A percentile compares a stretch with the other conserved stretches of the same genome.
Conservation (phyloP, 2,888 invertebrate species). For the Auanema sp. region DNA sequence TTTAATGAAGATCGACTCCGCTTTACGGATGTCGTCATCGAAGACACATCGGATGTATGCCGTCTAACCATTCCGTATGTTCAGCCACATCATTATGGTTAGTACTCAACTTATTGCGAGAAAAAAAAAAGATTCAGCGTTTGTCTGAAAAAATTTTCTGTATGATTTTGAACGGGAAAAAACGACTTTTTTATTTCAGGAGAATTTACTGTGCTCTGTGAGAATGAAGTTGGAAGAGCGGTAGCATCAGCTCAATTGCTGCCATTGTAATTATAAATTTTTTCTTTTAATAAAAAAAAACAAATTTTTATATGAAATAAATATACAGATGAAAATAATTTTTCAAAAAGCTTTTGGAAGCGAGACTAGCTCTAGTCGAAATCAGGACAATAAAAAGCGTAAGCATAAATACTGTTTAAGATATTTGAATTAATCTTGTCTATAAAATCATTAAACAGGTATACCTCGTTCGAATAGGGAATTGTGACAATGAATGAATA, state of each 20-base stretch:
- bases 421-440: not conserved
- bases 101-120: not conserved
- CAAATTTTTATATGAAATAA: not conserved
- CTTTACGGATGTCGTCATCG: slow-evolving; percentile 55
- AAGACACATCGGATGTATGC: slow-evolving; percentile 61
- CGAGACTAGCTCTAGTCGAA: not conserved
- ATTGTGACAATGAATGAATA: slow-evolving; percentile 10
- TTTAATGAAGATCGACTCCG: slow-evolving; percentile 62
- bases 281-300: slow-evolving; percentile 7
- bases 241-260: slow-evolving; percentile 42
- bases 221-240: slow-evolving; percentile 50
- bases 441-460: not conserved
- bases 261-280: slow-evolving; percentile 38
- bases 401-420: not conserved
- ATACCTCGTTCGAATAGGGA: slow-evolving; percentile 12
- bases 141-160: not conserved
- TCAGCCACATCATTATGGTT: slow-evolving; percentile 58
- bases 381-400: slow-evolving; percentile 7
- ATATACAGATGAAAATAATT: not conserved
- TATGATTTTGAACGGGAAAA: not conserved
- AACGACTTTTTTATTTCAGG: slow-evolving; percentile 13
- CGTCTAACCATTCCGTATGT: slow-evolving; percentile 62
- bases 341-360: not conserved
- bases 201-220: slow-evolving; percentile 49
- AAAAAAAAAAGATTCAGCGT: not conserved